Evolutionary conservation across 2,113 vertebrate species (phyloP), one percentile per base, ranked within the genome.

Genomic region (Siniperca chuatsi): DNA sequence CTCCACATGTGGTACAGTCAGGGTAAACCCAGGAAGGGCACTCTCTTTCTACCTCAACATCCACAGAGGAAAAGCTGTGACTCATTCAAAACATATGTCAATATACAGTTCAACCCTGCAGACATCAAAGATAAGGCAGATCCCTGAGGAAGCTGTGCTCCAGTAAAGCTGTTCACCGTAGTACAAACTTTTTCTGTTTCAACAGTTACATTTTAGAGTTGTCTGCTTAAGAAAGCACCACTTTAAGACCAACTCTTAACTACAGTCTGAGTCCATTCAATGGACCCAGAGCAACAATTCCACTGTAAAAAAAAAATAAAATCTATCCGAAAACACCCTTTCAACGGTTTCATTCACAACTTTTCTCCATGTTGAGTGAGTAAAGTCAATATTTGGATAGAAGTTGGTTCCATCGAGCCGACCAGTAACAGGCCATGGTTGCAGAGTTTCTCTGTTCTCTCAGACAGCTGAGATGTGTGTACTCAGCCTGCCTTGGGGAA

Each of bases 361-460:
- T 91, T 86, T 75, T 82, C 83, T 79, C 66, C 58, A 40, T 64
- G 83, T 79, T 13, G 81, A 91, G 81, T 67, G 55, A 80, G 87
- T 75, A 89, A 83, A 93, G 92, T 90, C 86, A 94, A 94, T 90
- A 91, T 94, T 91, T 87, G 69, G 70, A 78, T 44, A 81, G 84
- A 76, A 46, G 79, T 76, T 79, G 88, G 81, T 75, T 78, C 85
- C 62, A 52, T 79, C 1, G 44, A 84, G 85, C n/a, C 6, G 2
- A 66, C 79, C 65, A 44, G 87, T 81, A 84, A 81, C 89, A 57
- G 75, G 46, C 87, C 68, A 15, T 44, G 79, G 55, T 50, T 91
- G 70, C 83, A 84, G 76, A 76, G 78, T 73, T 75, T 57, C 74
- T 80, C 85, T 87, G 82, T 92, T 73, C 87, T 42, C 87, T 76